A percentile compares a stretch with the other conserved stretches of the same genome.
Evolutionary conservation across 2,888 invertebrate species (phyloP).

Genomic region (Apodemia mormo): DNA sequence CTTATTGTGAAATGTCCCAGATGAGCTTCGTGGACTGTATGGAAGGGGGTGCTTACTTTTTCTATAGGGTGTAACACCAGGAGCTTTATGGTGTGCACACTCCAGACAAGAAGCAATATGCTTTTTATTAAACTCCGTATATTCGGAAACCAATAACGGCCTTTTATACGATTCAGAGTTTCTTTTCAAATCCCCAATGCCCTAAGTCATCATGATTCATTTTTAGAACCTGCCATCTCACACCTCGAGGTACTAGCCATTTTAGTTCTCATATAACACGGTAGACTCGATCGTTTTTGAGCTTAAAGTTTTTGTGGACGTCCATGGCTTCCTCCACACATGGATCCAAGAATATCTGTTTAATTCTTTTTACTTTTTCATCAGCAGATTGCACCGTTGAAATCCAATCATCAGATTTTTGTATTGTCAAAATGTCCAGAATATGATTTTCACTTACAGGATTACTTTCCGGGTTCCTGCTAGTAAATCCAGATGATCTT

Average conservation of each 20-base stretch:
- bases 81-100: slow-evolving; percentile 25
- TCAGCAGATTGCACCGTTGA: no score
- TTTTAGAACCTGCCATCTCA: slow-evolving; percentile 37
- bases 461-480: no score
- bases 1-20: slow-evolving; percentile 37
- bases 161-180: slow-evolving; percentile 18
- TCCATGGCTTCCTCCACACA: neutral
- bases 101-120: slow-evolving; percentile 34
- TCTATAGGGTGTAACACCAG: slow-evolving; percentile 39
- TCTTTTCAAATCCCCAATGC: slow-evolving; percentile 36
- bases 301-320: neutral
- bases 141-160: slow-evolving; percentile 38
- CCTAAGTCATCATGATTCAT: slow-evolving; percentile 40
- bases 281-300: neutral
- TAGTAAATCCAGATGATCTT: no score
- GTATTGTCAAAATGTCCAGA: no score
- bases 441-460: no score
- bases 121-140: slow-evolving; percentile 37
- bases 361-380: no score
- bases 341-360: no score
- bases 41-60: slow-evolving; percentile 35
- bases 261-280: neutral
- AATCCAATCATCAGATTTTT: no score
- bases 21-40: slow-evolving; percentile 42
- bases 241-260: slow-evolving; percentile 5